Base-by-base conservation (phyloP, 2,113 vertebrate species). In the Eupsittula cactorum region DNA sequence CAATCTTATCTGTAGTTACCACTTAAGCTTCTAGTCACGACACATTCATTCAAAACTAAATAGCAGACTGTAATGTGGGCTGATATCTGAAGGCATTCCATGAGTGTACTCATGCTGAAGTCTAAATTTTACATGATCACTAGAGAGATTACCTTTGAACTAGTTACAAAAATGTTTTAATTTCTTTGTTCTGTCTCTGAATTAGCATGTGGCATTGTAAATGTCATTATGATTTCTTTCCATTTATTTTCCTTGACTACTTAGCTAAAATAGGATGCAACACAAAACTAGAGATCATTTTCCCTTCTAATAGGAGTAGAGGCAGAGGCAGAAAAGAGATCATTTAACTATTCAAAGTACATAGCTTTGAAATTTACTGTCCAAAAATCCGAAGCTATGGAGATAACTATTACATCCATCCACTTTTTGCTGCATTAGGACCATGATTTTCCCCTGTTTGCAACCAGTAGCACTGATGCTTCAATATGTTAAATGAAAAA, bases 11-110 rank as follows among this genome's bases (percentile, higher is more conserved):
- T 91, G 33, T 70, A 94, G 81, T 79, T 94, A 55, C 84, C 89
- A 90, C 91, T 97, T 95, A 95, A 97, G 93, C 82, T 95, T 96
- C 95, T n/a, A 96, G 93, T 96, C 96, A 95, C 62, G 78, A 97
- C 79, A 73, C 69, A 94, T 88, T 97, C 80, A 94, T 93, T 96
- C 89, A 97, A 95, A 97, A 96, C 95, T 97, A 97, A 97, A 95
- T 25, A 97, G 94, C 83, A 97, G 92, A 95, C 64, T 97, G 94
- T 85, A 93, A 59, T 91, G 95, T 62, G 78, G 97, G 88, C 59
- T 95, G 92, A 91, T 94, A 97, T 96, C 96, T 91, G 91, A 97
- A 97, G 71, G 78, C 74, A 86, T 81, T 95, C 92, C 79, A 64
- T 42, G 27, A 88, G 86, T 64, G 73, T 62, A 84, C 82, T 96